Evolutionary conservation across 1,140 invertebrate genomes (phyloP), one percentile per base, ranked within the genome.

Genomic region (Solenopsis invicta): DNA sequence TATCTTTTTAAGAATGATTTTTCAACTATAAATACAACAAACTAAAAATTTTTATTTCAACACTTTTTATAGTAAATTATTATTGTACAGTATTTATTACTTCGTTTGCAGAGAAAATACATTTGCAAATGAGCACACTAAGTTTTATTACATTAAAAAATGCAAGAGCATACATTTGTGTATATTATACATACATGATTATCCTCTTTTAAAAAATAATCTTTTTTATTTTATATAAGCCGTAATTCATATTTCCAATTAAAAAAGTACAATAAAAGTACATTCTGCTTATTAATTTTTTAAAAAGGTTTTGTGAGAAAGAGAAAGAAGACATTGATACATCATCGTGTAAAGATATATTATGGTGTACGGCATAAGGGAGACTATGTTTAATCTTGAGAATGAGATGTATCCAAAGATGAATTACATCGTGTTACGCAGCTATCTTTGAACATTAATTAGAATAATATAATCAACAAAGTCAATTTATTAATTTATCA

Each of bases 211-310:
- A 21, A 50, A 66, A 37, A 3, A 50, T 13, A 66, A n/a, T 67
- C n/a, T 9, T 37, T 29, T 52, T 13, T 10, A 37, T 45, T 34
- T 66, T 1, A 24, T 45, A 6, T 78, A 78, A 37, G 4, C n/a
- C 4, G 45, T 67, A 12, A 64, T 78, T 50, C 6, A 64, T 64
- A 52, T 67, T 16, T 67, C 8, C 2, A 52, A 67, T 67, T 80
- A 52, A 9, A 78, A 66, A 66, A 66, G 66, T 34, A 50, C 66
- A 78, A 66, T 78, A 21, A 37, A 45, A 4, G 64, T 48, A 37
- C 24, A 64, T 18, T n/a, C 3, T 18, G n/a, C 29, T 21, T 56
- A 52, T 18, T 24, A 80, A 80, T 37, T 67, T 80, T 48, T 41
- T 41, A 4, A 52, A 50, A 80, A 54, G 13, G 21, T 64, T 64